Evolutionary conservation across 2,797 vertebrate species (phyloP), one percentile per base, ranked within the genome.

Genomic region (Hydrophis major): DNA sequence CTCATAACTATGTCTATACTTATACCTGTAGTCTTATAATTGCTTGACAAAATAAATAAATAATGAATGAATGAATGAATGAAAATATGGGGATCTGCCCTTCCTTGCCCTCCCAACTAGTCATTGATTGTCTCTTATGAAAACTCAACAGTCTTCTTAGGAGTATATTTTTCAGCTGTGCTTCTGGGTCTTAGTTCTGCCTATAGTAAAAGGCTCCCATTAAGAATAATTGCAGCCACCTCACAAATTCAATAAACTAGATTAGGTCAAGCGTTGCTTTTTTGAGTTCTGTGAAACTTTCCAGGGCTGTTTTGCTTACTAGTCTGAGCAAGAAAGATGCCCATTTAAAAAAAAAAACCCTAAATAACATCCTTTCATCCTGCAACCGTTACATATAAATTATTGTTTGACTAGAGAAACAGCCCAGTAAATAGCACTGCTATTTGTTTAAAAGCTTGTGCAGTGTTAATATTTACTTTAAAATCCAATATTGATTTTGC

Each of bases 401-500:
- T 55, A 47, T 6, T 20, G 42, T 61, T 42, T 4, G 27, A 6
- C 47, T 20, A n/a, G 53, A 56, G 61, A 47, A 93, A 10, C 8
- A 55, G 55, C 63, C n/a, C 55, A 90, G 20, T 63, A 60, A 22
- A 50, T 22, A 14, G 18, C 6, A 25, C 74, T 11, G 1, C 60
- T 25, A 20, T 18, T 94, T 11, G n/a, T 57, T 7, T 0, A 0
- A 27, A 91, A 11, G 1, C 32, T 47, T 87, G 27, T 25, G 57
- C 56, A 47, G 6, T 22, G n/a, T 78, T 93, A 94, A 93, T 90
- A 47, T 47, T 20, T 22, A 0, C 12, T n/a, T 55, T 25, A 47
- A 87, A 89, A 20, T 69, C 1, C 0, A 0, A 6, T 0, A 5
- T 32, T 3, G 25, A 18, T 27, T 28, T 57, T 89, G 60, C 32